Base-by-base conservation (phyloP, 1,140 invertebrate species). In the Leguminivora glycinivorella region DNA sequence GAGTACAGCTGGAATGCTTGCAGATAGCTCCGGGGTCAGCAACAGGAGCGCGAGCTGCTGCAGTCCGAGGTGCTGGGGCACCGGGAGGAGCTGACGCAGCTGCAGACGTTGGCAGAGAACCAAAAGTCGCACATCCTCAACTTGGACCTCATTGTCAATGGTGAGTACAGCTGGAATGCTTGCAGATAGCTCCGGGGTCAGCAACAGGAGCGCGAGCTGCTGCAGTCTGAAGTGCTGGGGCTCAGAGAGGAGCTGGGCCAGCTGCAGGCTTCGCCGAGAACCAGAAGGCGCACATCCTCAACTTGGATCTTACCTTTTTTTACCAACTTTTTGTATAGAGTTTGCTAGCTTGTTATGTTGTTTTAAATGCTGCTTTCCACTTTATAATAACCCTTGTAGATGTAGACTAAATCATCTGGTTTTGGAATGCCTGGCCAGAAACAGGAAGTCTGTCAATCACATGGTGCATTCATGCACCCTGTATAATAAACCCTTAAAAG, bases 51-150 rank as follows among this genome's bases (percentile, higher is more conserved):
- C 14, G 92, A 94, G 38, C 93, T 95, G 83, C 87, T 97, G 60
- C 93, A 95, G 74, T 93, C 93, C n/a, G 97, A 98, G 84, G 91
- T 98, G 74, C 94, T 98, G 77, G 95, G 98, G 72, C 92, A 95
- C 0, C 96, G 96, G 72, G 96, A 95, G 29, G 95, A 97, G 80
- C 92, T 97, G 63, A 81, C 90, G 69, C 90, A 92, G 68, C 79
- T 92, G 29, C 85, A 91, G 75, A 87, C 85, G 0, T 82, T 90
- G 60, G 88, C 80, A 40, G 80, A 90, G 68, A 91, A 89, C 74
- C 91, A 92, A 74, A 94, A 96, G 76, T 95, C 97, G 75, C 97
- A 99, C 89, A 95, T 98, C 77, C 95, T 96, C 22, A 96, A 95
- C 6, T 90, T 98, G 67, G 96, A 98, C 80, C 94, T 96, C 80